Percentiles rank a stretch among this genome's conserved stretches.
These are phyloP conservation scores for Pelobates fuscus DNA, from an alignment of 2,113 vertebrate species.

Conservation along the genomic window DNA sequence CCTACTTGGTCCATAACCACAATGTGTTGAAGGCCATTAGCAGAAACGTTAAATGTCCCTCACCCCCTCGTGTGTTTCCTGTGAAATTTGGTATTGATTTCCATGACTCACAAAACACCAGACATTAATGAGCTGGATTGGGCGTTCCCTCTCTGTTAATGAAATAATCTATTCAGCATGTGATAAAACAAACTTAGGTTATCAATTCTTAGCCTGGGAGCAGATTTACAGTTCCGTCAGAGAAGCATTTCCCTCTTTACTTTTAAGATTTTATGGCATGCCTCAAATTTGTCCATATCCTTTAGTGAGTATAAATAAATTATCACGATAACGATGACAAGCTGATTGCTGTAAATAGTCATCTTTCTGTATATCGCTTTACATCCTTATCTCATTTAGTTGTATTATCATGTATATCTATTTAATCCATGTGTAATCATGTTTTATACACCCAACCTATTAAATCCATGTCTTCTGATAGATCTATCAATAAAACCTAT, in stretches of 20 bases:
- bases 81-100: slow-evolving; percentile 21
- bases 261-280: slow-evolving; percentile 65
- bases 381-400: too few species aligned
- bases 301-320: too few species aligned
- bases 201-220: slow-evolving; percentile 59
- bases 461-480: too few species aligned
- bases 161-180: slow-evolving; percentile 25
- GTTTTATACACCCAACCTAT: too few species aligned
- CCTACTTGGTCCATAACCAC: not conserved
- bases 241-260: slow-evolving; percentile 62
- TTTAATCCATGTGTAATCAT: too few species aligned
- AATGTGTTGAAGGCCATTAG: slow-evolving; percentile 5
- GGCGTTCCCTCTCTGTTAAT: slow-evolving; percentile 22
- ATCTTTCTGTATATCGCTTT: too few species aligned
- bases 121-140: slow-evolving; percentile 35
- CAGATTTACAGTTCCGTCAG: slow-evolving; percentile 65
- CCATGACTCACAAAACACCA: slow-evolving; percentile 29
- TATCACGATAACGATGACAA: too few species aligned
- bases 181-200: too few species aligned
- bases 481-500: too few species aligned
- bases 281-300: too few species aligned
- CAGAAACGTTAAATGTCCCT: slow-evolving; percentile 6
- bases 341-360: too few species aligned
- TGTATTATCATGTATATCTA: too few species aligned
- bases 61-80: slow-evolving; percentile 2